Conservation (phyloP, 2,113 vertebrate species). For the Macaca mulatta region DNA sequence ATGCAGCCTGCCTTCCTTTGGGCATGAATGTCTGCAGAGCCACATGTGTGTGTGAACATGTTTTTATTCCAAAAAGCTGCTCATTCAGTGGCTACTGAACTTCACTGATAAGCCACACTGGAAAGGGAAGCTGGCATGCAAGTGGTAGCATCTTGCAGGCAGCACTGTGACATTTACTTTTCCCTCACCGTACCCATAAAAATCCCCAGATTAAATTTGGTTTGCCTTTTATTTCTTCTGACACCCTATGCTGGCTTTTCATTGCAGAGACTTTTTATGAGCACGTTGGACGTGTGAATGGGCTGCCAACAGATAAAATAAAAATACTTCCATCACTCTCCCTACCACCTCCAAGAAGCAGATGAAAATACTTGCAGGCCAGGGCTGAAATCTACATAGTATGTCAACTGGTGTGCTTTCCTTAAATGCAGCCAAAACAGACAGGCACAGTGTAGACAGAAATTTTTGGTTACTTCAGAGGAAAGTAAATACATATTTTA, state of each 20-base stretch:
- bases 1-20: background rate
- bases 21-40: background rate
- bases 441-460: constrained; percentile 3
- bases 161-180: constrained; percentile 64
- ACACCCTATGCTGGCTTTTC: constrained; percentile 56
- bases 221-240: constrained; percentile 72
- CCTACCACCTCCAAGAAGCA: constrained; percentile 29
- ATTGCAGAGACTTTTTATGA: constrained; percentile 51
- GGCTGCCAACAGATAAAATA: constrained; percentile 58
- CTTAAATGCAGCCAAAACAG: constrained; percentile 35
- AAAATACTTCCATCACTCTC: constrained; percentile 59
- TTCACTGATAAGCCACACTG: constrained; percentile 2
- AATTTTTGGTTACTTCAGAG: constrained; percentile 39
- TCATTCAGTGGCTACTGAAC: constrained; percentile 26
- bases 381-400: background rate
- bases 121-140: constrained; percentile 44
- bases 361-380: constrained; percentile 41
- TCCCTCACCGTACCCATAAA: constrained; percentile 53
- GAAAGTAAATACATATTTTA: constrained; percentile 65
- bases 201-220: constrained; percentile 64
- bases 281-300: constrained; percentile 44
- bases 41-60: background rate
- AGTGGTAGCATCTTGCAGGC: constrained; percentile 64
- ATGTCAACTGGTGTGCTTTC: background rate
- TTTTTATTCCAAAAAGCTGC: constrained; percentile 5